These are phyloP conservation scores for Dichetophora obliterata DNA, from an alignment of 2,888 invertebrate genomes.

Conservation along the genomic window DNA sequence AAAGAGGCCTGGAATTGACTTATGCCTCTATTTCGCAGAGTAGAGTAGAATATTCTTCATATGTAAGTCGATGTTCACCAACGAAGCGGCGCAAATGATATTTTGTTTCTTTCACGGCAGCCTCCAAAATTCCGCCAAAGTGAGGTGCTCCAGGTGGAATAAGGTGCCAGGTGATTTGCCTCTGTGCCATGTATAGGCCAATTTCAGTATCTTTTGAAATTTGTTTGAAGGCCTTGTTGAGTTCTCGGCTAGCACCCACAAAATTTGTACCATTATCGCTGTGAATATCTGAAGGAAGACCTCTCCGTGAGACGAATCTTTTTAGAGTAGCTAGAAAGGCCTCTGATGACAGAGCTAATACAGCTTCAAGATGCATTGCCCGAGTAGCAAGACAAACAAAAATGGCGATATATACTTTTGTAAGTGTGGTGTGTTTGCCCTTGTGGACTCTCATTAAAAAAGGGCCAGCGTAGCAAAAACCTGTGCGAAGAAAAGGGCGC, in stretches of 20 bases:
- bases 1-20: slow-evolving; percentile 7
- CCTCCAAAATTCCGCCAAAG: slow-evolving; percentile 36
- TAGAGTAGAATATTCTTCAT: slow-evolving; percentile 11
- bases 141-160: slow-evolving; percentile 36
- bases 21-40: slow-evolving; percentile 20
- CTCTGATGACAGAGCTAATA: background rate
- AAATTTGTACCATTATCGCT: slow-evolving; percentile 44
- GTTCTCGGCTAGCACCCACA: slow-evolving; percentile 36
- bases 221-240: slow-evolving; percentile 15
- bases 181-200: background rate
- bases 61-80: slow-evolving; percentile 7
- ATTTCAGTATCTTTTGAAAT: slow-evolving; percentile 8
- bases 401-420: background rate
- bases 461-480: background rate
- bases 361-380: background rate
- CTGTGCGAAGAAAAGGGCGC: background rate
- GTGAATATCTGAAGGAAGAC: slow-evolving; percentile 31
- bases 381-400: background rate
- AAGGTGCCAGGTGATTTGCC: slow-evolving; percentile 30
- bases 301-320: slow-evolving; percentile 10
- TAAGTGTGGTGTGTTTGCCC: background rate
- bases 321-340: too few relatives aligned
- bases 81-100: slow-evolving; percentile 20
- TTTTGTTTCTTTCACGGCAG: slow-evolving; percentile 18
- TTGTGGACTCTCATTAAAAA: background rate